Conservation (phyloP, 2,113 vertebrate species). For the Dipodomys spectabilis region DNA sequence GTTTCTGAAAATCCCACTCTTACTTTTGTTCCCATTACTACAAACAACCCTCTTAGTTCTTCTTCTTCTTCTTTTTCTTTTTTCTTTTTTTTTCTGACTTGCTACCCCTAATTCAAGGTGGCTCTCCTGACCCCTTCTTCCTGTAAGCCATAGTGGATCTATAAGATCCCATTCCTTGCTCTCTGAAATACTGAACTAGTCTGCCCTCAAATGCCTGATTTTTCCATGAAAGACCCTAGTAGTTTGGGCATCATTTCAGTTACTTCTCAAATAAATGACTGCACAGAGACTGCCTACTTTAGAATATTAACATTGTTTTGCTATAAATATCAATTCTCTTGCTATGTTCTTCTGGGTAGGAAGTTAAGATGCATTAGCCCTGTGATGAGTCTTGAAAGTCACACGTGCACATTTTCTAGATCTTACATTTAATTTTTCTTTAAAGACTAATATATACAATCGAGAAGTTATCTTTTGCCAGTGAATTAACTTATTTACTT, state of each 20-base stretch:
- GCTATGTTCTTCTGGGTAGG: conserved; percentile 13
- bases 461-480: not conserved
- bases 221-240: not conserved
- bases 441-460: not conserved
- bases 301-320: conserved; percentile 29
- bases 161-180: conserved; percentile 5
- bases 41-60: not conserved
- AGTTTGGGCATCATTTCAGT: conserved; percentile 11
- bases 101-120: not conserved
- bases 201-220: conserved; percentile 33
- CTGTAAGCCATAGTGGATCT: conserved; percentile 73
- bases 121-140: not conserved
- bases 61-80: no score
- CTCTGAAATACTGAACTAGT: conserved; percentile 51
- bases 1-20: not conserved
- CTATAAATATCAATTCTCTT: not conserved
- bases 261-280: conserved; percentile 47
- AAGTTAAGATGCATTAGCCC: conserved; percentile 37
- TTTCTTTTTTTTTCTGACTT: not conserved
- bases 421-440: conserved; percentile 33
- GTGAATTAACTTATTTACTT: conserved; percentile 64
- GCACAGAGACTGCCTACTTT: not conserved
- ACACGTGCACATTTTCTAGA: not conserved
- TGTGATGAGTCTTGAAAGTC: conserved; percentile 27
- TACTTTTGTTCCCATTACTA: not conserved